Evolutionary conservation across 2,888 invertebrate species (phyloP), one percentile per base, ranked within the genome.

Genomic region (Cybosia mesomella): DNA sequence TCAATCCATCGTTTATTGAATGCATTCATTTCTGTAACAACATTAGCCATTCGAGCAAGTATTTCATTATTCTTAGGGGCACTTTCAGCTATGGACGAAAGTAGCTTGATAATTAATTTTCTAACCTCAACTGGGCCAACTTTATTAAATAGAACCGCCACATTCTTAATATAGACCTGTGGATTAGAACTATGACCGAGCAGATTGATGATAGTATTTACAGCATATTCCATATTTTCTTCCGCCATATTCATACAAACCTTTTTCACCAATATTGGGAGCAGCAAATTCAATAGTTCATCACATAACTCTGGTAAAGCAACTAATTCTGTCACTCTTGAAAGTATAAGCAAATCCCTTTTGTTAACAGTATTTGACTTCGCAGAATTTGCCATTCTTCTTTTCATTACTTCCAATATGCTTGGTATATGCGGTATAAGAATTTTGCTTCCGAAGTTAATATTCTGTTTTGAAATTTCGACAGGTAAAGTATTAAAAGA

Each of bases 1-100:
- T 99, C 99, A n/a, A 99, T 96, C 96, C 98, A 98, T 74, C 97
- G 96, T 58, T 96, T 95, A 90, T 99, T 98, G 95, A 97, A 98
- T 0, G 99, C 97, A 91, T 99, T 99, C 80, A 99, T 95, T 87
- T 97, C 96, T 8, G 88, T 86, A 3, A 97, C 90, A 18, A 97
- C 84, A 18, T 94, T 88, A 0, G 96, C 94, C 66, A 96, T 94
- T 66, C 95, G 92, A 58, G 94, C 93, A 62, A 96, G 83, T 53
- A 91, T 76, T 15, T 94, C 91, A 69, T 92, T 92, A 76, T 93
- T 89, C 8, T 75, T 83, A 21, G 83, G 69, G 0, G 91, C 86
- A 72, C 92, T 94, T 63, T 94, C 92, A 3, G 96, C 95, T 67
- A 97, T 96, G 9, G 95, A 95, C 24, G 92, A 87, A 15, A 98